Percentiles rank a stretch among this genome's conserved stretches.
These are phyloP conservation scores for Triplophysa siluroides DNA, from an alignment of 2,113 vertebrate genomes.

Conservation along the genomic window DNA sequence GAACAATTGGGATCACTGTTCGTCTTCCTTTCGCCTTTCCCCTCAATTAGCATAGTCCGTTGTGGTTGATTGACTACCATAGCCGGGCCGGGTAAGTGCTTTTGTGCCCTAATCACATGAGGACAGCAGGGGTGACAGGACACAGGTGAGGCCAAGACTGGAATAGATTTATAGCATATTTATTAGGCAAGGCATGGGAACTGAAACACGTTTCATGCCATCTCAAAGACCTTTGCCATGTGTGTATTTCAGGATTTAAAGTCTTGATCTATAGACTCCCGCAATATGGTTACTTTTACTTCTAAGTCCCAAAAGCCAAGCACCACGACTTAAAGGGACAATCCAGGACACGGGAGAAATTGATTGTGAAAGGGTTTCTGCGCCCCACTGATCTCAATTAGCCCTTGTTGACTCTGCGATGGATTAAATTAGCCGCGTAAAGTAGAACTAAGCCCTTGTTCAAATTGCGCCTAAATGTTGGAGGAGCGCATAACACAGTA, in stretches of 20 bases:
- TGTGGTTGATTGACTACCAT: conserved; percentile 82
- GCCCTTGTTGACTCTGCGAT: conserved; percentile 59
- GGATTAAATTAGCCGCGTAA: conserved; percentile 10
- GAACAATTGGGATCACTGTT: conserved; percentile 81
- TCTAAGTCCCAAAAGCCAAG: not conserved
- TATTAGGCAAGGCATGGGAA: conserved; percentile 25
- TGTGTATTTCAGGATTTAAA: not conserved
- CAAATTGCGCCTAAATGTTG: not conserved
- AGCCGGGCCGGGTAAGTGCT: conserved; percentile 66
- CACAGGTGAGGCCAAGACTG: conserved; percentile 80
- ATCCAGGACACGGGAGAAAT: conserved; percentile 45
- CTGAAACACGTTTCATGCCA: conserved; percentile 8
- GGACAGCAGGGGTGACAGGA: conserved; percentile 78
- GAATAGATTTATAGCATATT: conserved; percentile 57
- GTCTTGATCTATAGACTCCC: conserved; percentile 2
- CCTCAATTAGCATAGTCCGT: conserved; percentile 82
- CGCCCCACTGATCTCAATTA: conserved; percentile 38
- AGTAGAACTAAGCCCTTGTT: not conserved
- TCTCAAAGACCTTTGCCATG: conserved; percentile 20
- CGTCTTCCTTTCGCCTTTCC: conserved; percentile 73
- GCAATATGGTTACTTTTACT: conserved; percentile 5
- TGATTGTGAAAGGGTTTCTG: conserved; percentile 46
- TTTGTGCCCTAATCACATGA: conserved; percentile 80
- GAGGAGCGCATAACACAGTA: not conserved
- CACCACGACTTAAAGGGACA: conserved; percentile 5